These are phyloP conservation scores for Trematomus bernacchii DNA, from an alignment of 2,797 vertebrate genomes.

Conservation along the genomic window DNA sequence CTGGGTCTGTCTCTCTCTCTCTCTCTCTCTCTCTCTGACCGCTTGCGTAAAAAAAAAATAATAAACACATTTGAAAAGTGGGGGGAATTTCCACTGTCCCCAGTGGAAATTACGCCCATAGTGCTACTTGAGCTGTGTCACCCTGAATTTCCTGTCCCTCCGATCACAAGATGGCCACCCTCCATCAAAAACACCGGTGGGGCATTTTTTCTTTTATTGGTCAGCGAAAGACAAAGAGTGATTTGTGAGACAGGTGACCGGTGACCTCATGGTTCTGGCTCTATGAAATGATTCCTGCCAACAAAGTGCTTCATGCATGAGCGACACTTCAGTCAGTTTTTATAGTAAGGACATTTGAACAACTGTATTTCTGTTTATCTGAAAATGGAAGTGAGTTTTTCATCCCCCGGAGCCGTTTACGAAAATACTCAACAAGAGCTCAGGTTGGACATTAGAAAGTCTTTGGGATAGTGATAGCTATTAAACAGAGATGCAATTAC, in stretches of 20 bases:
- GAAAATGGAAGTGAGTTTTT: neutral
- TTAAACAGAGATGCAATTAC: conserved; percentile 24
- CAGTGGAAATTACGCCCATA: too few species aligned
- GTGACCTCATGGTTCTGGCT: conserved; percentile 60
- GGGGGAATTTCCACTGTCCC: too few species aligned
- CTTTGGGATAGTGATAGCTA: conserved; percentile 11
- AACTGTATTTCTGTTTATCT: conserved; percentile 30
- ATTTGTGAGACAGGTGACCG: conserved; percentile 60
- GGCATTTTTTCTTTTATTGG: conserved; percentile 44
- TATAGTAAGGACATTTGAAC: conserved; percentile 17
- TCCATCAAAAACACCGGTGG: conserved; percentile 53
- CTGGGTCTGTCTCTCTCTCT: too few species aligned
- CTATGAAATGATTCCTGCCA: conserved; percentile 6
- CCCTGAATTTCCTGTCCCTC: conserved; percentile 59
- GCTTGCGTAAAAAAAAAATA: too few species aligned
- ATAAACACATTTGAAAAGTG: too few species aligned
- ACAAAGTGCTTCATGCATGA: conserved; percentile 32
- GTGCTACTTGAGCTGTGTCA: conserved; percentile 48
- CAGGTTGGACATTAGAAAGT: conserved; percentile 30
- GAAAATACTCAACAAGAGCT: conserved; percentile 16
- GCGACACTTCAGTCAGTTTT: conserved; percentile 34
- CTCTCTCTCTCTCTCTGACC: too few species aligned
- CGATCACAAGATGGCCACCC: conserved; percentile 45
- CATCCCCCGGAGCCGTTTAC: neutral
- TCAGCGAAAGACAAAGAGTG: conserved; percentile 47